These are phyloP conservation scores for Xestia sexstrigata DNA, from an alignment of 2,888 invertebrate genomes.

Conservation along the genomic window DNA sequence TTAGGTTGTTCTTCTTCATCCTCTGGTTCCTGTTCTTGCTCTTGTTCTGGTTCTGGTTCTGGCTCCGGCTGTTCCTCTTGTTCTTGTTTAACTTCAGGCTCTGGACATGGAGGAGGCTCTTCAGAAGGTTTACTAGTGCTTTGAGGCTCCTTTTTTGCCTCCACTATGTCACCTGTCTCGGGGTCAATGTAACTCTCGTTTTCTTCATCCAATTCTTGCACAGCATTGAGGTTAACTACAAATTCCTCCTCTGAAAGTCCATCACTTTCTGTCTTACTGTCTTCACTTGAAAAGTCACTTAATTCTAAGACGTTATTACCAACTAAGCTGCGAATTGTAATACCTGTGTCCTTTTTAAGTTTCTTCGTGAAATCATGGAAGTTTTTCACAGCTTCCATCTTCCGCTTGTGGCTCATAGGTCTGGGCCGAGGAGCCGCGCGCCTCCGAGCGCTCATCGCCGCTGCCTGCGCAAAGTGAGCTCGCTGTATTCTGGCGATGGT, in stretches of 20 bases:
- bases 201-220: slow-evolving; percentile 85
- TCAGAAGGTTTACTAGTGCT: slow-evolving; percentile 54
- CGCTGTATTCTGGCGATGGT: slow-evolving; percentile 88
- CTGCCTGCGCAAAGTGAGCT: slow-evolving; percentile 86
- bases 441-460: slow-evolving; percentile 85
- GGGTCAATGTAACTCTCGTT: slow-evolving; percentile 89
- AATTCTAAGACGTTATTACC: slow-evolving; percentile 88
- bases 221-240: slow-evolving; percentile 87
- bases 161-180: slow-evolving; percentile 88
- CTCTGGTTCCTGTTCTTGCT: slow-evolving; percentile 55
- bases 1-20: slow-evolving; percentile 74
- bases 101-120: slow-evolving; percentile 51
- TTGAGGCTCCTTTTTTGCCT: slow-evolving; percentile 69
- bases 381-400: slow-evolving; percentile 88
- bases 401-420: slow-evolving; percentile 88
- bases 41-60: slow-evolving; percentile 56
- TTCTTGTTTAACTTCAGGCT: slow-evolving; percentile 60
- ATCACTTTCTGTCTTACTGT: slow-evolving; percentile 86
- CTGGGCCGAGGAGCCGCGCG: slow-evolving; percentile 81
- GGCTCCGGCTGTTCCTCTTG: slow-evolving; percentile 55
- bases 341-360: slow-evolving; percentile 89
- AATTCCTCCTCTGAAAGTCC: slow-evolving; percentile 89
- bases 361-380: slow-evolving; percentile 89
- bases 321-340: slow-evolving; percentile 87
- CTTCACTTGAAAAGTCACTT: slow-evolving; percentile 88